Evolutionary conservation across 2,888 invertebrate species (phyloP).

Genomic region (Endotricha flammealis): DNA sequence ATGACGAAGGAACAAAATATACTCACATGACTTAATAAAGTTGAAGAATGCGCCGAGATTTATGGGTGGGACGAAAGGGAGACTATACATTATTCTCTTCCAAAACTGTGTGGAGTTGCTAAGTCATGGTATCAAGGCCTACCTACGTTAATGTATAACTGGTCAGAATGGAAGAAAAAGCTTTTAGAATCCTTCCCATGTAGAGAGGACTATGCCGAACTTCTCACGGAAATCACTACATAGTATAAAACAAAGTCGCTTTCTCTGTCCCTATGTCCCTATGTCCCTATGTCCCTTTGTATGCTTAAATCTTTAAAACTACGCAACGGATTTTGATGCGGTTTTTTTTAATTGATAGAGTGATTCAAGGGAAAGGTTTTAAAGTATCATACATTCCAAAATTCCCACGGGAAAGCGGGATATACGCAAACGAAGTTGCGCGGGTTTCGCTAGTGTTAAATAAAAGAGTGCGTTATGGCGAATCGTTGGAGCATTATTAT

Average conservation of each 20-base stretch:
- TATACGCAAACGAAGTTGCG: too few relatives aligned
- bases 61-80: constrained; percentile 22
- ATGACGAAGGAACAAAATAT: constrained; percentile 18
- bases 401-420: too few relatives aligned
- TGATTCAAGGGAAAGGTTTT: too few relatives aligned
- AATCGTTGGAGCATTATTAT: constrained; percentile 21
- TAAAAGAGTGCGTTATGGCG: constrained; percentile 12
- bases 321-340: too few relatives aligned
- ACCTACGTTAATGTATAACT: constrained; percentile 16
- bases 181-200: constrained; percentile 21
- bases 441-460: too few relatives aligned
- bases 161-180: constrained; percentile 22
- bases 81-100: constrained; percentile 23
- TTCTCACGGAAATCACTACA: constrained; percentile 23
- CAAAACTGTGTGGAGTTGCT: constrained; percentile 19
- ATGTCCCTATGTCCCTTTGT: too few relatives aligned
- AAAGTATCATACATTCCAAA: too few relatives aligned
- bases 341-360: too few relatives aligned
- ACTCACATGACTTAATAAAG: constrained; percentile 19
- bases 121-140: constrained; percentile 21
- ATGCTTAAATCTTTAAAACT: too few relatives aligned
- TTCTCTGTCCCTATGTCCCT: too few relatives aligned
- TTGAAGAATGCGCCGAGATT: constrained; percentile 21
- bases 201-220: constrained; percentile 19
- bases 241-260: too few relatives aligned